phyloP scores from a whole-genome alignment of 2,888 invertebrate species.

The Spilosoma lubricipeda region DNA sequence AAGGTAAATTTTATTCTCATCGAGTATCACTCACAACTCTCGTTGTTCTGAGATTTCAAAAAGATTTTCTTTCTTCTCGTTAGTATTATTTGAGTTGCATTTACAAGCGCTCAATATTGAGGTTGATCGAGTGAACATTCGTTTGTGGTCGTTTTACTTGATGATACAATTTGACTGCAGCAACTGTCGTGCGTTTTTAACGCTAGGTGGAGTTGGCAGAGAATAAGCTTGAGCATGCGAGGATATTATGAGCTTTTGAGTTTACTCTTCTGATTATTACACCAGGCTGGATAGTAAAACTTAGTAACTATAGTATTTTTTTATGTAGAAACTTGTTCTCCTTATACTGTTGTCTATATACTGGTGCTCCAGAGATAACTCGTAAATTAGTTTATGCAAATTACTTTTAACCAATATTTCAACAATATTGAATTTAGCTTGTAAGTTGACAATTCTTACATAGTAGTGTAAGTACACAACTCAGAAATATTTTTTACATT shows the following conservation, averaged over 20 bases:
- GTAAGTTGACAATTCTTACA: conserved; percentile 6
- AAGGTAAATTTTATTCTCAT: too few species aligned
- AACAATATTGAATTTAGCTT: neutral
- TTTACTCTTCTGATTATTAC: neutral
- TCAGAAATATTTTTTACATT: neutral
- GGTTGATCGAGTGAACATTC: neutral
- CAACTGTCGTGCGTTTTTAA: neutral
- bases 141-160: neutral
- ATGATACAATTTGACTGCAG: neutral
- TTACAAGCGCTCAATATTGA: neutral
- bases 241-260: neutral
- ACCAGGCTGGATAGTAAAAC: neutral
- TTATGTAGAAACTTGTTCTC: neutral
- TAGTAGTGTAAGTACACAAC: conserved; percentile 19
- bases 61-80: too few species aligned
- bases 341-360: too few species aligned
- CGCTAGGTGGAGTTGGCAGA: neutral
- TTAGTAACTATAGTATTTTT: neutral
- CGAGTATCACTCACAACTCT: too few species aligned
- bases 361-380: neutral
- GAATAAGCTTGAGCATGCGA: neutral
- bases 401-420: neutral
- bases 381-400: neutral
- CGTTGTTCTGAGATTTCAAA: too few species aligned
- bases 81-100: too few species aligned